phyloP scores from a whole-genome alignment of 2,888 invertebrate species.

The Cybosia mesomella region DNA sequence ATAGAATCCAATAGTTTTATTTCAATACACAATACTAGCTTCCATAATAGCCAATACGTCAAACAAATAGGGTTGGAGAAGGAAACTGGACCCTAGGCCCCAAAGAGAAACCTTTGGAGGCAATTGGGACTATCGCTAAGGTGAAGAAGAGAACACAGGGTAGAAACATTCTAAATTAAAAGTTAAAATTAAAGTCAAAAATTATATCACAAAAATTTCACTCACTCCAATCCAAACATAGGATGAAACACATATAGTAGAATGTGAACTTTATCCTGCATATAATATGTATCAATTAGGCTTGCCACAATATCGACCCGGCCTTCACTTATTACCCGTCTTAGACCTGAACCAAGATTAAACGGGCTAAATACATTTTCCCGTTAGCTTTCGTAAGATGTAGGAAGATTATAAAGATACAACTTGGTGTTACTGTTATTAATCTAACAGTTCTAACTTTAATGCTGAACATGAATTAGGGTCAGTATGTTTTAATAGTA shows the following conservation, averaged over 20 bases:
- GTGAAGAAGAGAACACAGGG: too few species aligned
- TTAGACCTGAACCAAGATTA: constrained; percentile 9
- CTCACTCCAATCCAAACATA: background rate
- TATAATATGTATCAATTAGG: constrained; percentile 13
- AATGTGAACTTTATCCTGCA: background rate
- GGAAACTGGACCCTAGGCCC: too few species aligned
- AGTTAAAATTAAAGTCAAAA: too few species aligned
- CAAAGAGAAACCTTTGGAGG: too few species aligned
- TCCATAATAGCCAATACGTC: too few species aligned
- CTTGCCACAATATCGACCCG: constrained; percentile 4
- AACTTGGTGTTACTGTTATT: background rate
- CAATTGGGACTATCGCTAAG: too few species aligned
- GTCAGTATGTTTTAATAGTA: background rate
- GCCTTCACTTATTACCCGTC: constrained; percentile 6
- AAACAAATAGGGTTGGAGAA: too few species aligned
- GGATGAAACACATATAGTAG: background rate
- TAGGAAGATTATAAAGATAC: background rate
- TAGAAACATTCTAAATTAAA: too few species aligned
- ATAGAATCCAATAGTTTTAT: too few species aligned
- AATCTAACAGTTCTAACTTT: background rate
- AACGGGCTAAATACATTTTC: constrained; percentile 3
- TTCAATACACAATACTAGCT: too few species aligned
- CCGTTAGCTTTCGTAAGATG: background rate
- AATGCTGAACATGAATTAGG: background rate
- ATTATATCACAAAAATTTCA: too few species aligned